Base-by-base conservation (phyloP, 1,140 invertebrate species). In the Bombus balteatus region DNA sequence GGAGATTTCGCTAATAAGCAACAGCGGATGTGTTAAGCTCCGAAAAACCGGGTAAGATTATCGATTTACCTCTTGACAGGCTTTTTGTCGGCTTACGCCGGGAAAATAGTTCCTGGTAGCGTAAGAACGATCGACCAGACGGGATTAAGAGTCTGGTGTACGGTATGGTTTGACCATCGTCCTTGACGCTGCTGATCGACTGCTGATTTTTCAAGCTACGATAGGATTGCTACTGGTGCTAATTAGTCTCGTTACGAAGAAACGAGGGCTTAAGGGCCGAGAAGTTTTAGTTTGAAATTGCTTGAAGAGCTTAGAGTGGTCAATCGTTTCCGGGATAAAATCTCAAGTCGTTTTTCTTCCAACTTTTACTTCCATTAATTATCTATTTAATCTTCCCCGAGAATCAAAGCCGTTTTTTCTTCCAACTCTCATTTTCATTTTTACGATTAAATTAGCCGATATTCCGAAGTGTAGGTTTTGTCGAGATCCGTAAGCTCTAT, bases 1-100 rank as follows among this genome's bases (percentile, higher is more conserved):
- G 86, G 91, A 85, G 90, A 92, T 92, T 92, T 92, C 77, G 87
- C 94, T 93, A 94, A 94, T 93, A 94, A 94, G 93, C 88, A 32
- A 83, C 88, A 68, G 88, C 68, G 72, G 76, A 62, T 71, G 81
- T 41, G 66, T 28, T 62, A 65, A 81, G 70, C 66, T 25, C 65
- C 65, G 77, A 71, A 85, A 73, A 87, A 83, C 83, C 75, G 47
- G 81, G 81, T 86, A 80, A 87, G 90, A 94, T 94, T 94, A 93
- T 91, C 91, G 92, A 93, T 94, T 94, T 91, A 92, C 92, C 87
- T 82, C 59, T 62, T 71, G 74, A 32, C 34, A 34, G 34, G 32
- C 53, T 70, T 68, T 34, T 47, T 53, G 66, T 32, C 53, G 4
- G 76, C 68, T 79, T 79, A 79, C 66, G 9, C 13, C 0, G 18